Evolutionary conservation across 1,140 invertebrate genomes (phyloP), one percentile per base, ranked within the genome.

Genomic region (Rhagoletis pomonella): DNA sequence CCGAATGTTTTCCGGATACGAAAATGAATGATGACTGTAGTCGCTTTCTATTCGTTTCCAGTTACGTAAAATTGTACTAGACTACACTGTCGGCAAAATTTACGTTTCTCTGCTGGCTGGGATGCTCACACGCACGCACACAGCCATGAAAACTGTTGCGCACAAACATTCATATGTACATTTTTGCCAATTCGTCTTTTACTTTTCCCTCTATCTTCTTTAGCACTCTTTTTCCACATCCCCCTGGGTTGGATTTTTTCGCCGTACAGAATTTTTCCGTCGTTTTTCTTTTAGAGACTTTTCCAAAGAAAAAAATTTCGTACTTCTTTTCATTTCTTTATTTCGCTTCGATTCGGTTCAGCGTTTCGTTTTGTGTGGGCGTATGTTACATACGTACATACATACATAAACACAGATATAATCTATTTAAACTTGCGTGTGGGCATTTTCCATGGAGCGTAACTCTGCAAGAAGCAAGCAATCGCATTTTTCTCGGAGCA

Each of bases 321-420:
- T 12, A 19, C 67, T 14, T 73, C 67, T 73, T 73, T 73, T 73
- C 42, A 42, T 86, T 86, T 86, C 44, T 87, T 90, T 62, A 86
- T 85, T 89, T 88, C 42, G 44, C 39, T 87, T 69, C 9, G 39
- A 3, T 50, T 64, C 14, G 39, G 4, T 50, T 64, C 14, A 29
- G 19, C 55, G n/a, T 60, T 42, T 81, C 73, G 14, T 88, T 88
- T 88, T 89, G 88, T 89, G 85, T 88, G 89, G 58, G 73, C 73
- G 67, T 19, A 29, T 62, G 47, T 17, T 81, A 55, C 44, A 42
- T 55, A 6, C 44, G 73, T 50, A 42, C 6, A 81, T 81, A 29
- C 29, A 29, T 29, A 29, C 29, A 29, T 29, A 29, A 0, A 29
- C 1, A 29, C 29, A 29, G 29, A 29, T 29, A 29, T 29, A 29